Base-by-base conservation (phyloP, 2,113 vertebrate genomes). In the Apteryx mantelli region DNA sequence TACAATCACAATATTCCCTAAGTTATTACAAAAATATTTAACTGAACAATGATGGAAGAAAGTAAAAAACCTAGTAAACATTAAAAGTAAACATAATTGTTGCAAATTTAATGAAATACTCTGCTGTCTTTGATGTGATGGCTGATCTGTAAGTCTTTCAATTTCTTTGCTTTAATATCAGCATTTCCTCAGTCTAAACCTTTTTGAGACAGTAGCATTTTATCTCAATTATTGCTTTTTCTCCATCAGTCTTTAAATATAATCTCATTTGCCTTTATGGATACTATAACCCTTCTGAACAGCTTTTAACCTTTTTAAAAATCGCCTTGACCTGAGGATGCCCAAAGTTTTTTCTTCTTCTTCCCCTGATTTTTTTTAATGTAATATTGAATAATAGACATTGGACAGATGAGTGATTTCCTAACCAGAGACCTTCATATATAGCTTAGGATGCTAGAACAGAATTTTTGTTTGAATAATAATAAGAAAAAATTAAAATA, bases 231-330 rank as follows among this genome's bases (percentile, higher is more conserved):
- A 98, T 98, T 98, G 97, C 95, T 98, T 97, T 98, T 97, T 97
- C 94, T 97, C 98, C 97, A 98, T 98, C 98, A 95, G 97, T 98
- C 97, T 98, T 98, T 98, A 98, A 97, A 96, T 97, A 96, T 99
- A 99, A 98, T 99, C 97, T 98, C 97, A 99, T 99, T 99, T 98
- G 97, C 97, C 95, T 98, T 98, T 97, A 98, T 98, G 97, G 98
- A 98, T 98, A 98, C 98, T 97, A 97, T 98, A 98, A 98, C 98
- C 97, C 97, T 98, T 98, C 97, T 97, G 98, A 98, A 97, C 95
- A 98, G 98, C 98, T 98, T 99, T 98, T 98, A 99, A 99, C 98
- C 98, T 97, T 98, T 97, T 98, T 97, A 98, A 97, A 98, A 98
- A 97, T 98, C 61, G 97, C 96, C 98, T 98, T 98, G 98, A 98